phyloP scores from a whole-genome alignment of 2,888 invertebrate species.

The Meteorus colon region DNA sequence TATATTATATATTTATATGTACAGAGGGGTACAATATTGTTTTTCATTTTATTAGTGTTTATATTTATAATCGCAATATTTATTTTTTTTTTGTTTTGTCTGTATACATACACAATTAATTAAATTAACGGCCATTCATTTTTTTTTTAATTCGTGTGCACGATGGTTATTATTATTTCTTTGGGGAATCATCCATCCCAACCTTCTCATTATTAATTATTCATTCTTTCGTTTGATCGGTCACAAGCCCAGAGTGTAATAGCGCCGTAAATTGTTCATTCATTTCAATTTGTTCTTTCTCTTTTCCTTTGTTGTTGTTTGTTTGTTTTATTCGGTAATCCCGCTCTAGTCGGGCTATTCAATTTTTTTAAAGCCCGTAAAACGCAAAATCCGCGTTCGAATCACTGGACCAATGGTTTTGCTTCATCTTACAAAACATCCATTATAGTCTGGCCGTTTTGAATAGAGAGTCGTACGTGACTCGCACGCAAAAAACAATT shows the following conservation, averaged over 20 bases:
- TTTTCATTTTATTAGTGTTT: constrained; percentile 65
- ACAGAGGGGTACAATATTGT: constrained; percentile 73
- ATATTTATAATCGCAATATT: constrained; percentile 72
- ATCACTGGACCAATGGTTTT: constrained; percentile 60
- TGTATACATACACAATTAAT: constrained; percentile 73
- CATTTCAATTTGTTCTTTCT: constrained; percentile 21
- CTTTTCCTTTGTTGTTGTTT: constrained; percentile 18
- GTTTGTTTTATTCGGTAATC: constrained; percentile 30
- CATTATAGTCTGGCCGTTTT: constrained; percentile 69
- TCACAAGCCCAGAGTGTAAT: constrained; percentile 45
- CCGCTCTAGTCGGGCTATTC: constrained; percentile 10
- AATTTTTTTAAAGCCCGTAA: constrained; percentile 38
- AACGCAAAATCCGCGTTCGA: constrained; percentile 44
- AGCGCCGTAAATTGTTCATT: constrained; percentile 34
- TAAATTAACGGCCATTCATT: constrained; percentile 66
- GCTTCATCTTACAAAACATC: constrained; percentile 70
- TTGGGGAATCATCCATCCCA: constrained; percentile 18
- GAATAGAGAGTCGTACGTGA: constrained; percentile 62
- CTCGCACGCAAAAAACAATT: constrained; percentile 48
- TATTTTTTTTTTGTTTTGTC: constrained; percentile 65
- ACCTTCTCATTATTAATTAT: constrained; percentile 36
- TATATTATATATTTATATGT: constrained; percentile 72
- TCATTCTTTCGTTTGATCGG: constrained; percentile 49
- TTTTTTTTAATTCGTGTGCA: constrained; percentile 39
- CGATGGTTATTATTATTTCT: constrained; percentile 45